These are phyloP conservation scores for Tenthredo amoena DNA, from an alignment of 2,888 invertebrate species.

Conservation along the genomic window DNA sequence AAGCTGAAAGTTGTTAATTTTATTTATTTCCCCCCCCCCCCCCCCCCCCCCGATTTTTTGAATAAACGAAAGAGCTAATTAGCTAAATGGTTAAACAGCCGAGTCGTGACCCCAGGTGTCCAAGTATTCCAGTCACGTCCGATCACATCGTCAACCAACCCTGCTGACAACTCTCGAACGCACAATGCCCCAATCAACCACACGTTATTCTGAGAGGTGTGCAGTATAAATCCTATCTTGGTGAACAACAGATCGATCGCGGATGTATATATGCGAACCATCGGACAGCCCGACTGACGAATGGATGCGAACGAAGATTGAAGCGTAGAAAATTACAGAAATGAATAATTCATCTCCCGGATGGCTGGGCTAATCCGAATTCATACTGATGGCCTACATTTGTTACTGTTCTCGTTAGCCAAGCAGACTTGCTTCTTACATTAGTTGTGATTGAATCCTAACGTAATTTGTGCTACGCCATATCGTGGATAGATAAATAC, in stretches of 20 bases:
- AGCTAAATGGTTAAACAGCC: constrained; percentile 32
- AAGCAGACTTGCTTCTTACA: constrained; percentile 35
- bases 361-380: constrained; percentile 56
- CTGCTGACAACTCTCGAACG: neutral
- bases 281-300: neutral
- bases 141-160: constrained; percentile 26
- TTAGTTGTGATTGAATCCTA: constrained; percentile 45
- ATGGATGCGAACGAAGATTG: constrained; percentile 55
- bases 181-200: constrained; percentile 46
- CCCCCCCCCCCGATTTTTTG: constrained; percentile 10
- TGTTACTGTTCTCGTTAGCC: constrained; percentile 50
- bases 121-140: constrained; percentile 27
- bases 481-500: neutral
- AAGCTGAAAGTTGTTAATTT: constrained; percentile 35
- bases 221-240: constrained; percentile 33
- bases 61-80: constrained; percentile 33
- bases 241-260: constrained; percentile 41
- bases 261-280: constrained; percentile 17
- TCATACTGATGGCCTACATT: constrained; percentile 57
- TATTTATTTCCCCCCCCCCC: constrained; percentile 20
- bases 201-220: constrained; percentile 42
- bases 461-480: constrained; percentile 23
- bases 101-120: constrained; percentile 6
- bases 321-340: constrained; percentile 60
- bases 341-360: constrained; percentile 61